These are phyloP conservation scores for Bombylius discolor DNA, from an alignment of 2,888 invertebrate species.

Conservation along the genomic window DNA sequence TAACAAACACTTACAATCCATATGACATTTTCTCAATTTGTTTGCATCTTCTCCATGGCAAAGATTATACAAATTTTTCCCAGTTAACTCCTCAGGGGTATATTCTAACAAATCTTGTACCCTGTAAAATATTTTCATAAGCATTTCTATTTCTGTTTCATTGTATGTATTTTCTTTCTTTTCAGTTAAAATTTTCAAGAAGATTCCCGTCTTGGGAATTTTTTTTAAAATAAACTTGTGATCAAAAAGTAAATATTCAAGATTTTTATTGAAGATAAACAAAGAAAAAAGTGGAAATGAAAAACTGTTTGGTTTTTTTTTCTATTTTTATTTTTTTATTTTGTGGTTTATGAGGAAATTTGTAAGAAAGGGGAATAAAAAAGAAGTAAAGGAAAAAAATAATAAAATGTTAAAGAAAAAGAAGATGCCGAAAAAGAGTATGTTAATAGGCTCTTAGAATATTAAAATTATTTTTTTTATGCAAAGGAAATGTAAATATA, in stretches of 20 bases:
- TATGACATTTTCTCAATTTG: conserved; percentile 85
- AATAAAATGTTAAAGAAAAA: not conserved
- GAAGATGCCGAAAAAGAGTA: conserved; percentile 2
- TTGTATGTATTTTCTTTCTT: not conserved
- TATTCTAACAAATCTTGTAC: conserved; percentile 88
- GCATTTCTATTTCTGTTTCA: not conserved
- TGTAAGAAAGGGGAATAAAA: not conserved
- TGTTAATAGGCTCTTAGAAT: conserved; percentile 11
- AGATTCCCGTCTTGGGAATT: conserved; percentile 7
- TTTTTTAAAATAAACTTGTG: conserved; percentile 8
- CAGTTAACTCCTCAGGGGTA: conserved; percentile 83
- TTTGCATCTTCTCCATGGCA: conserved; percentile 94
- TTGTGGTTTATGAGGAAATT: not conserved
- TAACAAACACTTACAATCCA: conserved; percentile 69
- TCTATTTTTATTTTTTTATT: not conserved
- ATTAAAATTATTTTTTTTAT: conserved; percentile 8
- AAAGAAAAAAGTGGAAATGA: not conserved
- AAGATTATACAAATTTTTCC: conserved; percentile 83
- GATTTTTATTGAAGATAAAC: conserved; percentile 11
- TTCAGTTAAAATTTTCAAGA: not conserved
- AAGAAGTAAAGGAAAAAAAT: not conserved
- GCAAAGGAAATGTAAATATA: not conserved
- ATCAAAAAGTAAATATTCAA: conserved; percentile 13
- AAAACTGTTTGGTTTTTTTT: not conserved
- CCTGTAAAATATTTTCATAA: conserved; percentile 39